A percentile compares a stretch with the other conserved stretches of the same genome.
Conservation (phyloP, 2,797 vertebrate genomes). For the Coreius guichenoti region DNA sequence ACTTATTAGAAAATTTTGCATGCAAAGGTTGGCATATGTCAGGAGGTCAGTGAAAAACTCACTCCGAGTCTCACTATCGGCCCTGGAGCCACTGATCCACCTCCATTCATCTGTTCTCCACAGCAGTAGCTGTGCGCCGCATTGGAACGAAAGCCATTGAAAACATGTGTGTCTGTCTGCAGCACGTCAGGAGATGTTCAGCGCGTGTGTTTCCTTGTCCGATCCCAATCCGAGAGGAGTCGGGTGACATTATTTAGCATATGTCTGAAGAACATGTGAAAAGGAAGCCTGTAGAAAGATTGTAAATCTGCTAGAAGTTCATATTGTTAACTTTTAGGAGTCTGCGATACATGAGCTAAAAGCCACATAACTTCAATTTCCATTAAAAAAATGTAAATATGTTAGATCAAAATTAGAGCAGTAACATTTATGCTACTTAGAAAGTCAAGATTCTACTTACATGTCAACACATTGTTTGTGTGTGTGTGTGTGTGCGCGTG, state of each 20-base stretch:
- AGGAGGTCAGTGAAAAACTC: slow-evolving; percentile 40
- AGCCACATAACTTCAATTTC: no score
- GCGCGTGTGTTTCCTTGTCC: slow-evolving; percentile 66
- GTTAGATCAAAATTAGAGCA: neutral
- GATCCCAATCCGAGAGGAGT: slow-evolving; percentile 52
- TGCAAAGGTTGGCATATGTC: neutral
- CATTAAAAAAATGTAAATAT: neutral
- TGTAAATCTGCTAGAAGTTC: slow-evolving; percentile 9
- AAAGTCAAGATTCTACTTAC: neutral
- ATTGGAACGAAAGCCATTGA: slow-evolving; percentile 69
- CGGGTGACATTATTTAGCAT: slow-evolving; percentile 44
- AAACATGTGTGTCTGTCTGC: slow-evolving; percentile 75
- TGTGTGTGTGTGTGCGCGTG: neutral
- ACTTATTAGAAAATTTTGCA: slow-evolving; percentile 21
- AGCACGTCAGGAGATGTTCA: slow-evolving; percentile 71
- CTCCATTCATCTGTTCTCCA: slow-evolving; percentile 44
- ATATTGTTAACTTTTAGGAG: neutral
- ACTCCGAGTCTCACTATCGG: neutral
- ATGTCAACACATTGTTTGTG: neutral
- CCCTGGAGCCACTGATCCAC: neutral
- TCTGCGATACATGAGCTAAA: neutral
- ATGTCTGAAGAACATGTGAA: slow-evolving; percentile 50
- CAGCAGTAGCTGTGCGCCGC: slow-evolving; percentile 19
- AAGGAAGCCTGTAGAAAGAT: neutral
- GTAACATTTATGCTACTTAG: neutral